Evolutionary conservation across 2,797 vertebrate genomes (phyloP), one percentile per base, ranked within the genome.

Genomic region (Spinibarbus caldwelli): DNA sequence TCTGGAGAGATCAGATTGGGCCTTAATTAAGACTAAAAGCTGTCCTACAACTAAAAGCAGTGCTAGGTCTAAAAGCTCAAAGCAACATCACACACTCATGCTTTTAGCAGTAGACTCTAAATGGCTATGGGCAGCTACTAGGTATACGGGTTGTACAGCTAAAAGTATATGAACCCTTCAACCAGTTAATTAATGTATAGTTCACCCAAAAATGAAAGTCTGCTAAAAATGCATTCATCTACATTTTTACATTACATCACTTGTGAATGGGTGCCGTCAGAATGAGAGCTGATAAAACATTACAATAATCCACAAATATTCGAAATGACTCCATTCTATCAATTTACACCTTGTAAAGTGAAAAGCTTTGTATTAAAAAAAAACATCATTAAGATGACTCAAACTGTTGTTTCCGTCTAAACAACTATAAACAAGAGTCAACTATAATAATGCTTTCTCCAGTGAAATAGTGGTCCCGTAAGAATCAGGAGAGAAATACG

Each of bases 1-100:
- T 88, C 80, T 64, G 89, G 91, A 89, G 88, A 93, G 85, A 90
- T 88, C 86, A 80, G 89, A 66, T 66, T 15, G 34, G 62, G 34
- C 68, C 47, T 26, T 34, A 71, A 78, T 15, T 76, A 23, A 45
- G 41, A 77, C 49, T 54, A 82, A 87, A 88, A 88, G 72, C 64
- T 47, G 45, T 59, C 23, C 26, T 45, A 45, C 57, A 75, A 73
- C 26, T 75, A 64, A 83, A 76, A 67, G 54, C 81, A 83, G 70
- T 49, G 71, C 34, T 36, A 29, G 26, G 43, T 26, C 49, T 43
- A 26, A 83, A 38, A 70, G 79, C 59, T 79, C 26, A 79, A 66
- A 72, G 8, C 19, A 73, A 80, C 59, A 49, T 66, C 59, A 62
- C 31, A 68, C 47, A 26, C 64, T 38, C 21, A 5, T 45, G 59